Conservation (phyloP, 2,888 invertebrate species). For the Dicranocentrus wangi region DNA sequence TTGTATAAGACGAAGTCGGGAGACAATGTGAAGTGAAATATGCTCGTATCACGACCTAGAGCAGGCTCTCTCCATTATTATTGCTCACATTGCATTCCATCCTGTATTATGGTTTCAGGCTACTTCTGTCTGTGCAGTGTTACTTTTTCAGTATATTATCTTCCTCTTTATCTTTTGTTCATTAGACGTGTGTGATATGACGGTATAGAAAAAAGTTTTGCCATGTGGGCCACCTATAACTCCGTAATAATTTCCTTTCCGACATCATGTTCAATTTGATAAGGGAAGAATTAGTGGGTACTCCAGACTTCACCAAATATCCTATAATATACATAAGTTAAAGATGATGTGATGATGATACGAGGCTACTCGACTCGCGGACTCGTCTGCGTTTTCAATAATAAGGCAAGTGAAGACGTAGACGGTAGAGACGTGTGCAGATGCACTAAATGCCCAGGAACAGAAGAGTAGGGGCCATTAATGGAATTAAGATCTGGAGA, state of each 20-base stretch:
- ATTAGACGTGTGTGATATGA: background rate
- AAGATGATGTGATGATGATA: slow-evolving; percentile 53
- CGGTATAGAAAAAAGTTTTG: slow-evolving; percentile 28
- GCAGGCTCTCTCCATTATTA: slow-evolving; percentile 55
- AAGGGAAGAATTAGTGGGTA: slow-evolving; percentile 46
- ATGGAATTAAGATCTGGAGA: slow-evolving; percentile 63
- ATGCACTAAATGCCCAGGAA: background rate
- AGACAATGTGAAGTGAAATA: slow-evolving; percentile 57
- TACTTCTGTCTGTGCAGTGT: background rate
- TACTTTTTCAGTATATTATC: background rate
- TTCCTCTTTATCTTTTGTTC: background rate
- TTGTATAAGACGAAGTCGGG: slow-evolving; percentile 5
- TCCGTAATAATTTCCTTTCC: slow-evolving; percentile 23
- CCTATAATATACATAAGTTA: slow-evolving; percentile 2
- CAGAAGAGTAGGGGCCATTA: slow-evolving; percentile 46
- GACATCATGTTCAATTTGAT: slow-evolving; percentile 52
- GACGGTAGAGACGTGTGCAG: background rate
- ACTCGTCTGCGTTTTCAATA: slow-evolving; percentile 28
- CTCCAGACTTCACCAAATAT: background rate
- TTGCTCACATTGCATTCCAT: slow-evolving; percentile 55
- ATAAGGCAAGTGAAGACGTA: background rate
- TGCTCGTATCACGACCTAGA: slow-evolving; percentile 46
- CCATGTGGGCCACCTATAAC: slow-evolving; percentile 32
- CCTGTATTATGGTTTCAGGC: slow-evolving; percentile 1
- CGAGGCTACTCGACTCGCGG: slow-evolving; percentile 3